These are phyloP conservation scores for Argya squamiceps DNA, from an alignment of 2,797 vertebrate genomes.

Conservation along the genomic window DNA sequence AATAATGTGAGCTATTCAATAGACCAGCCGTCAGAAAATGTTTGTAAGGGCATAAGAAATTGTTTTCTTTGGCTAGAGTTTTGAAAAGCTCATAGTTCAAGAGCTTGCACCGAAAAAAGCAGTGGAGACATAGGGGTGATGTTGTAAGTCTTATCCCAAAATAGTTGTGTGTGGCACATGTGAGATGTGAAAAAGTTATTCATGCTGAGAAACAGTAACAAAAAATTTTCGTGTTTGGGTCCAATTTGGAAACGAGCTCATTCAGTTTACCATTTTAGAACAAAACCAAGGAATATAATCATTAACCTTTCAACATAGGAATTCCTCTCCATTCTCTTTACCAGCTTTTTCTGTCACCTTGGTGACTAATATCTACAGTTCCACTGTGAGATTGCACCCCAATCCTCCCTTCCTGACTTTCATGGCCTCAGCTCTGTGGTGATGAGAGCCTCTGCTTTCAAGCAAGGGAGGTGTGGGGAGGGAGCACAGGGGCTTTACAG, in stretches of 20 bases:
- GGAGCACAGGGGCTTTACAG: background rate
- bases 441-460: background rate
- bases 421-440: background rate
- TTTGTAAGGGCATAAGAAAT: conserved; percentile 15
- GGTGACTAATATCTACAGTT: background rate
- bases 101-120: background rate
- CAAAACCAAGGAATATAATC: background rate
- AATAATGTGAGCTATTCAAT: conserved; percentile 36
- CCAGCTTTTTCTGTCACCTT: background rate
- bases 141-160: background rate
- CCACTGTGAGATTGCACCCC: rapidly evolving
- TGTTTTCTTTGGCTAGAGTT: background rate
- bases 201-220: background rate
- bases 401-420: background rate
- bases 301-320: background rate
- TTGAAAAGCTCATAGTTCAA: background rate
- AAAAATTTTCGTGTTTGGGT: background rate
- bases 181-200: background rate
- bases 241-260: background rate
- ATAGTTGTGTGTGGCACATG: background rate
- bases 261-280: background rate
- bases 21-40: conserved; percentile 43
- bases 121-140: background rate
- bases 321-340: background rate
- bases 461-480: background rate